These are phyloP conservation scores for Polyodon spathula DNA, from an alignment of 2,113 vertebrate species.

Conservation along the genomic window DNA sequence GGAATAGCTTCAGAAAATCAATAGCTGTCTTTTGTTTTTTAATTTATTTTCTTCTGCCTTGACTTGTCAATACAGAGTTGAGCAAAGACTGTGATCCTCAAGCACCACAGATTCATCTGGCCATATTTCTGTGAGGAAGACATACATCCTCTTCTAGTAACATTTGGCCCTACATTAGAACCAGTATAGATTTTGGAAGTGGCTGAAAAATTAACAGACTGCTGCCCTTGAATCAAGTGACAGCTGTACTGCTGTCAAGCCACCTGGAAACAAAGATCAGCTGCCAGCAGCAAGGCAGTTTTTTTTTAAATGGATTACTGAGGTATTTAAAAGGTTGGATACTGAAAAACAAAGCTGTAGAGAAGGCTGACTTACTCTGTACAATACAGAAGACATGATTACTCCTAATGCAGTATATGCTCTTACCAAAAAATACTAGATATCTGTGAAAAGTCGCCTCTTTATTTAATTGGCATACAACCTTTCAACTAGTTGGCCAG, in stretches of 20 bases:
- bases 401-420: no score
- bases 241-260: background rate
- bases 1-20: no score
- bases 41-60: background rate
- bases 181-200: background rate
- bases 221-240: background rate
- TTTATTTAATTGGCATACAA: no score
- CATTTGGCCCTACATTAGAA: no score
- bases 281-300: background rate
- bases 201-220: background rate
- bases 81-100: background rate
- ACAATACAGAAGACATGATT: no score
- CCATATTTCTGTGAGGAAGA: background rate
- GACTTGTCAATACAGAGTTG: background rate
- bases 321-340: background rate
- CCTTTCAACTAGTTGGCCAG: no score
- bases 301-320: background rate
- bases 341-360: background rate
- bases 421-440: no score
- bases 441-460: no score
- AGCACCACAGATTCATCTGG: background rate
- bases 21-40: background rate
- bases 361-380: no score
- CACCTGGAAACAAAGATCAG: conserved; percentile 7
- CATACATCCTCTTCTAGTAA: no score